Percentiles rank a stretch among this genome's conserved stretches.
These are phyloP conservation scores for Strix uralensis DNA, from an alignment of 2,113 vertebrate genomes.

Conservation along the genomic window DNA sequence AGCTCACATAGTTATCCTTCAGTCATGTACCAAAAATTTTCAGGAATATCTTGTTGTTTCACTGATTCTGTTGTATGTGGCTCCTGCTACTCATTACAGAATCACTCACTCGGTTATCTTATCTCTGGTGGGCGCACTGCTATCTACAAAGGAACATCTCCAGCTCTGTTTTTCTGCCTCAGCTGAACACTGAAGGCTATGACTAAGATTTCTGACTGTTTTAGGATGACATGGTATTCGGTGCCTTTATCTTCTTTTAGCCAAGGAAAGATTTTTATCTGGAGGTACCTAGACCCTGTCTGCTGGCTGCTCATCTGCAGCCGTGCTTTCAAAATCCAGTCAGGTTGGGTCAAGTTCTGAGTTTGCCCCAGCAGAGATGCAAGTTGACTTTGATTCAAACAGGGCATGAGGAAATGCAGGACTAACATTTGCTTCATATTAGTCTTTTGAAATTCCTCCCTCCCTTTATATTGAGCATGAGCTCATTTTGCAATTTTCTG, in stretches of 20 bases:
- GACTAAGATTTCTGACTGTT: neutral
- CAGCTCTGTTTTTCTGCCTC: neutral
- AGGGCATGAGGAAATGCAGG: neutral
- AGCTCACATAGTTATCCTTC: neutral
- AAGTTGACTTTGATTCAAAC: neutral
- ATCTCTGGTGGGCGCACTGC: neutral
- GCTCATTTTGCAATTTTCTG: constrained; percentile 35
- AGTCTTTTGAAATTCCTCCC: neutral
- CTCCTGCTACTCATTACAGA: neutral
- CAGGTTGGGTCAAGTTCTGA: neutral
- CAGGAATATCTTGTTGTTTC: neutral
- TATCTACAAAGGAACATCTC: neutral
- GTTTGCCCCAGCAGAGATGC: neutral
- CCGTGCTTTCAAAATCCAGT: neutral
- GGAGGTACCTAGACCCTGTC: neutral
- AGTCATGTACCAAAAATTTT: neutral
- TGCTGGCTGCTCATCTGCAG: neutral
- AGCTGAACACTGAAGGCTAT: neutral
- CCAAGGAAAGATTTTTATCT: neutral
- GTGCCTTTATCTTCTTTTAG: neutral
- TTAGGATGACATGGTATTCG: neutral
- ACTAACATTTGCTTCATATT: constrained; percentile 8
- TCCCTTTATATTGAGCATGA: neutral
- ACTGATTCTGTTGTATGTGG: neutral
- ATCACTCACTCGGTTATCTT: neutral